Conservation (phyloP, 2,113 vertebrate species). For the Campylorhamphus procurvoides region DNA sequence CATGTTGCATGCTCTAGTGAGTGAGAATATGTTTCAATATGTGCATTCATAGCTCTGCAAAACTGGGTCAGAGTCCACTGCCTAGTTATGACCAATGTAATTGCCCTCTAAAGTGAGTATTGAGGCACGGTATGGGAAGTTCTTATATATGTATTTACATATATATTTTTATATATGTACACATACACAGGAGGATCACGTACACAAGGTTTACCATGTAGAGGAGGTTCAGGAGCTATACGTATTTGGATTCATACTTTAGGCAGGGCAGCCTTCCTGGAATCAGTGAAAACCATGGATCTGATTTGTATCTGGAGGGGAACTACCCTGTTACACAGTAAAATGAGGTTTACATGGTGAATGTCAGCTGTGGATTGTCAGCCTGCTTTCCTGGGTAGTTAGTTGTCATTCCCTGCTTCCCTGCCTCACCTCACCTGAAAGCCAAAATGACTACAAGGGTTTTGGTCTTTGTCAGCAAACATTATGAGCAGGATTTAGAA, state of each 20-base stretch:
- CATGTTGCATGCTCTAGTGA: background rate
- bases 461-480: constrained; percentile 60
- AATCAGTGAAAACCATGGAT: background rate
- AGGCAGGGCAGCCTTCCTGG: background rate
- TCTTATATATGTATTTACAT: background rate
- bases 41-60: background rate
- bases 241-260: background rate
- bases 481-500: constrained; percentile 45
- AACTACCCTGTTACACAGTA: background rate
- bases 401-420: background rate
- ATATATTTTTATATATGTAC: background rate
- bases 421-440: background rate
- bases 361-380: background rate
- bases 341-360: background rate
- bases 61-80: background rate
- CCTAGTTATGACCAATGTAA: background rate
- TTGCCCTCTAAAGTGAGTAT: background rate
- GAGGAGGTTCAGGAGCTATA: background rate
- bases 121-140: background rate
- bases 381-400: background rate
- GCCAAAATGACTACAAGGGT: constrained; percentile 10
- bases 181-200: background rate
- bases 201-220: background rate
- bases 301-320: background rate
- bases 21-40: background rate